Evolutionary conservation across 2,113 vertebrate genomes (phyloP).

Genomic region (Sinocyclocheilus grahami): DNA sequence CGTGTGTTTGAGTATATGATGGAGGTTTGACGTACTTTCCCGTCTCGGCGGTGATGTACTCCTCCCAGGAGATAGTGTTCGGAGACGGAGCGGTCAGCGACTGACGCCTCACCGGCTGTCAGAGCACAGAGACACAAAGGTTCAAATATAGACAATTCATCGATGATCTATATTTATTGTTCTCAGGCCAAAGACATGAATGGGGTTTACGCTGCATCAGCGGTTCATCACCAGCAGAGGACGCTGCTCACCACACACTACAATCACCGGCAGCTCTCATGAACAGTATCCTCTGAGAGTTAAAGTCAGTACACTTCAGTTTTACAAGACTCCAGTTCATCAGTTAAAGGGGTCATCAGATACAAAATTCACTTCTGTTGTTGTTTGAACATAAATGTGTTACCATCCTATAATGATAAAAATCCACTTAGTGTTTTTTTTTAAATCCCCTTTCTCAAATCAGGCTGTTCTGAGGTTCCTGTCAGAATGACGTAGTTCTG

Average conservation of each 20-base stretch:
- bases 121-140: not conserved
- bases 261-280: no score
- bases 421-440: no score
- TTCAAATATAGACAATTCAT: not conserved
- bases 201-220: not conserved
- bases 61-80: constrained; percentile 96
- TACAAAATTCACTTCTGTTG: no score
- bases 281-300: no score
- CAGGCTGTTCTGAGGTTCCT: no score
- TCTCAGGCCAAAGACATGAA: not conserved
- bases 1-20: not conserved
- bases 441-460: no score
- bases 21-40: constrained; percentile 83
- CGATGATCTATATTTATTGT: not conserved
- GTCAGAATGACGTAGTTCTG: no score
- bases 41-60: constrained; percentile 93
- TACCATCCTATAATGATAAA: no score
- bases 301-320: no score
- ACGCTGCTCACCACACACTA: not conserved
- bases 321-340: no score
- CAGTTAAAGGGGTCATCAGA: no score
- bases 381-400: no score
- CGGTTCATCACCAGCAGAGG: not conserved
- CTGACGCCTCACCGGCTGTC: constrained; percentile 87
- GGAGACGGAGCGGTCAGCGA: constrained; percentile 90